Base-by-base conservation (phyloP, 2,113 vertebrate genomes). In the Caranx melampygus region DNA sequence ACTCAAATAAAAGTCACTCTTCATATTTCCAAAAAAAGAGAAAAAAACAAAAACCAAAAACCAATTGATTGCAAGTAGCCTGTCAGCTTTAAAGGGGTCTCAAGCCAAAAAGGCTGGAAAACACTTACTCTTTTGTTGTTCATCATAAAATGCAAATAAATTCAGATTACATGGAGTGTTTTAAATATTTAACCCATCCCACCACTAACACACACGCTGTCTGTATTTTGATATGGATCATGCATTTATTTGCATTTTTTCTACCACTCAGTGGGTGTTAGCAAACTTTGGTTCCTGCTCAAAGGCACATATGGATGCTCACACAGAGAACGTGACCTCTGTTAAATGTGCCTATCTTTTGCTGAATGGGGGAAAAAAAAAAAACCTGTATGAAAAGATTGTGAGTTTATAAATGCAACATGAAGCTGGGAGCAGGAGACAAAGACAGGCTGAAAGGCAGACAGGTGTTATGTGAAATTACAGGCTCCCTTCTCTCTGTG, bases 381-480 rank as follows among this genome's bases (percentile, higher is more conserved):
- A 63, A 62, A 90, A 91, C 93, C 75, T 89, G 92, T 45, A 47
- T 63, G 65, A 82, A 79, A 75, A 82, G 75, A 64, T 14, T 47
- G 57, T 13, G 57, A 68, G 77, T 81, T 71, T 77, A 33, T 68
- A 54, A 81, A 71, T 69, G 61, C 82, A 71, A 71, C 81, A 65
- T 47, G 73, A 78, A 44, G 65, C 69, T 64, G 81, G 57, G 59
- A 80, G 78, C 65, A 61, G 78, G 63, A 80, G 78, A 87, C 72
- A 77, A 87, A 87, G 84, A 84, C 77, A 31, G 82, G 74, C 71
- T 84, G 78, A 88, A 78, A 88, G 79, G 75, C 81, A 89, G 88
- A 88, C 85, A 86, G 89, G 85, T 89, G 78, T 90, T 68, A 69
- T 89, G 91, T 93, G 90, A 92, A 95, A 93, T 82, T 68, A 81